A percentile compares a stretch with the other conserved stretches of the same genome.
phyloP scores from a whole-genome alignment of 2,797 vertebrate species.

The Tragopan temminckii region DNA sequence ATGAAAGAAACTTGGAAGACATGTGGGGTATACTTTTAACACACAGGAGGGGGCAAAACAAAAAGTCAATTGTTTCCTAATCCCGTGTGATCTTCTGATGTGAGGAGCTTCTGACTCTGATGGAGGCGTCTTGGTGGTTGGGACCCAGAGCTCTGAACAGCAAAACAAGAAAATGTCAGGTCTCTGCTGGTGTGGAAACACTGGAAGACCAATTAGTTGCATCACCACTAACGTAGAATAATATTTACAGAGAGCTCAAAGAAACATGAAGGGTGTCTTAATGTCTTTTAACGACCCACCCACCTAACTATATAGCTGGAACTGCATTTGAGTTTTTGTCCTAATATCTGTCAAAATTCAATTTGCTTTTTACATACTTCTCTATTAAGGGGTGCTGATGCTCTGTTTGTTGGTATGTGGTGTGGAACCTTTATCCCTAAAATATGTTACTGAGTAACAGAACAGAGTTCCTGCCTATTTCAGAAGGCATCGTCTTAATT shows the following conservation, averaged over 20 bases:
- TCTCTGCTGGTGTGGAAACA: slow-evolving; percentile 30
- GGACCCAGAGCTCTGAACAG: not conserved
- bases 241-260: not conserved
- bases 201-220: not conserved
- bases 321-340: not conserved
- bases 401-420: not conserved
- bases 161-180: slow-evolving; percentile 52
- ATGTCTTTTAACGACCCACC: not conserved
- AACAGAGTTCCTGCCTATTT: not conserved
- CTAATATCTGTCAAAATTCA: not conserved
- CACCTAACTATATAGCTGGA: not conserved
- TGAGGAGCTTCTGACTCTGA: not conserved
- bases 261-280: not conserved
- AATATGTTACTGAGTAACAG: not conserved
- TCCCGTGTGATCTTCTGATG: not conserved
- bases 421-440: slow-evolving; percentile 9
- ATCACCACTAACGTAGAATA: not conserved
- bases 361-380: not conserved
- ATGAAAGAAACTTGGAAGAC: not conserved
- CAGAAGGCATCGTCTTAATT: slow-evolving; percentile 2
- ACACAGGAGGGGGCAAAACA: not conserved
- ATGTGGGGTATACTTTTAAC: not conserved
- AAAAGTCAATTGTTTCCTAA: not conserved
- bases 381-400: slow-evolving; percentile 2
- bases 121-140: not conserved